Conservation (phyloP, 1,140 invertebrate species). For the Brachionus paranguensis region DNA sequence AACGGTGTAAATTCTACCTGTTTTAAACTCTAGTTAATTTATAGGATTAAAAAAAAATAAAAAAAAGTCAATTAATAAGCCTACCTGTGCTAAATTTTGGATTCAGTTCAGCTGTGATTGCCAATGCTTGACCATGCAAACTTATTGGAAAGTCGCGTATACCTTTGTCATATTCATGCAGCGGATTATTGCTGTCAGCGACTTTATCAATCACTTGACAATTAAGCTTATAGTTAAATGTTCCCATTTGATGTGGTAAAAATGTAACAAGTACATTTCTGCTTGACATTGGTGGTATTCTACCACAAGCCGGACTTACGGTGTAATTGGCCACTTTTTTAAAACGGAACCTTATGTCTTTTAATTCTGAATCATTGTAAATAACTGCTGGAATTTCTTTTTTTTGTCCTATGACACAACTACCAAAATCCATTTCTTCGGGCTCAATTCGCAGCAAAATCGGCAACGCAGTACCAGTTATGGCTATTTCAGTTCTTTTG, state of each 20-base stretch:
- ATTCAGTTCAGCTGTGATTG: not conserved
- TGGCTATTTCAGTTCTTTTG: conserved; percentile 48
- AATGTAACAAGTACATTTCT: conserved; percentile 53
- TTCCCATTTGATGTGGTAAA: conserved; percentile 49
- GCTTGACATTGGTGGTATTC: conserved; percentile 47
- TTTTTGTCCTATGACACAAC: conserved; percentile 51
- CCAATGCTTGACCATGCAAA: not conserved
- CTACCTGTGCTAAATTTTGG: conserved; percentile 5
- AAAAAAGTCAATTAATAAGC: not conserved
- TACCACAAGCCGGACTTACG: conserved; percentile 48
- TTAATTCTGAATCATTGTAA: conserved; percentile 48
- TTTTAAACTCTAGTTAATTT: not conserved
- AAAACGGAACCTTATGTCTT: conserved; percentile 51
- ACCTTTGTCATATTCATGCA: conserved; percentile 14
- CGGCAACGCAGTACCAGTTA: conserved; percentile 54
- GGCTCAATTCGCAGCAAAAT: conserved; percentile 50
- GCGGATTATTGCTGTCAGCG: not conserved
- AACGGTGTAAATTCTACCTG: not conserved
- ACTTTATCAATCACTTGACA: conserved; percentile 28
- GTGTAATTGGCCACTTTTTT: conserved; percentile 52
- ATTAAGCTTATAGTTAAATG: conserved; percentile 25
- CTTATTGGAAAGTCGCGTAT: not conserved
- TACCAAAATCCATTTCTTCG: conserved; percentile 50
- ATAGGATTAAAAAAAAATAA: not conserved
- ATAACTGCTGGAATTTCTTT: conserved; percentile 48